Evolutionary conservation across 2,113 vertebrate species (phyloP), one percentile per base, ranked within the genome.

Genomic region (Hippoglossus stenolepis): DNA sequence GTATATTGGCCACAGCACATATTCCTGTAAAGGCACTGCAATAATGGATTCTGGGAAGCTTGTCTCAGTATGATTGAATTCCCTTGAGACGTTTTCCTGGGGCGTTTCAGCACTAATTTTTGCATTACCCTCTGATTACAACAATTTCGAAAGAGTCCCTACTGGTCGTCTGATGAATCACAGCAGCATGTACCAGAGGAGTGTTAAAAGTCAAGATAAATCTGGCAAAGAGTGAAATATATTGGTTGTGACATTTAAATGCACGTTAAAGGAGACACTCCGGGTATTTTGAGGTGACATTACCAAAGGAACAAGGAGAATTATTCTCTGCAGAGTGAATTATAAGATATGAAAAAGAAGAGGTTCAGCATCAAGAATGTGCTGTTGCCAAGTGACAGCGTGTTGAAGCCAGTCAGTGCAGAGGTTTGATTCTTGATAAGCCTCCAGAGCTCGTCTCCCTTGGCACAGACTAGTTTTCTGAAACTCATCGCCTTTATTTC

Each of bases 201-300:
- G 72, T 11, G 20, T 47, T 24, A 47, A 59, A 8, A 75, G 80
- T 66, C 70, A 26, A 69, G 58, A 63, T 51, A 12, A 60, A 80
- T 82, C 26, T 53, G 24, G 8, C 21, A 45, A 35, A 54, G 17
- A 79, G 60, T 26, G 18, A 57, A 18, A 72, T 66, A 40, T 69
- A 85, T 73, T 63, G 49, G 54, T 1, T 63, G 23, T 71, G 89
- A 82, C 78, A 23, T 80, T 79, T 78, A 80, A 85, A 87, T 84
- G 54, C 49, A 58, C 26, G 82, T 56, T 26, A 49, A 38, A 77
- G 49, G 64, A 53, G 59, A 65, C 66, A 73, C 64, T 66, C 7
- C 2, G 83, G 80, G 49, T 45, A 51, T 83, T 82, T 75, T 54
- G 10, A 51, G 54, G 54, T 63, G 47, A 72, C 81, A 80, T 80